Conservation (phyloP, 1,140 invertebrate genomes). For the Ganaspis sp. region DNA sequence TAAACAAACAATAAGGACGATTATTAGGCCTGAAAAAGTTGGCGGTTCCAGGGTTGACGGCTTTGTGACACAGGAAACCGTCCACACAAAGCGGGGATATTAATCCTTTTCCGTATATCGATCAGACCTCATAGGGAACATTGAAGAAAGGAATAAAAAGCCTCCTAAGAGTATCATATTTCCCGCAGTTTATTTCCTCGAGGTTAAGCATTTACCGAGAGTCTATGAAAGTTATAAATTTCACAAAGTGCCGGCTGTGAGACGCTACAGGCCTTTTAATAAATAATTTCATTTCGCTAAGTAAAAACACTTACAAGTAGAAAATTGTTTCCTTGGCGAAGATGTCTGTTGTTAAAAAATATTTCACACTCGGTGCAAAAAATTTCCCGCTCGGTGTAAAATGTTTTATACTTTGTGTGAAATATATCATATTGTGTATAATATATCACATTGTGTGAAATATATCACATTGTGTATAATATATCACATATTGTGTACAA, state of each 20-base stretch:
- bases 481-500: too few relatives aligned
- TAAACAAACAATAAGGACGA: conserved; percentile 31
- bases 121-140: neutral
- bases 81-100: neutral
- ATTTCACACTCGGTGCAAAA: neutral
- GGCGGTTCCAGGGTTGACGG: conserved; percentile 3
- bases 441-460: too few relatives aligned
- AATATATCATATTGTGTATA: too few relatives aligned
- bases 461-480: too few relatives aligned
- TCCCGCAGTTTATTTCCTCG: neutral
- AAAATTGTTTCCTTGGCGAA: neutral
- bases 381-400: too few relatives aligned
- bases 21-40: neutral
- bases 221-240: neutral
- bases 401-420: too few relatives aligned
- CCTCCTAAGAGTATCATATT: neutral
- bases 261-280: neutral
- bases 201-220: neutral
- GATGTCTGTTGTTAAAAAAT: neutral
- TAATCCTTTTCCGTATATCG: conserved; percentile 21
- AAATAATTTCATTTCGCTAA: neutral
- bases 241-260: neutral
- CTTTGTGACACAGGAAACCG: conserved; percentile 28
- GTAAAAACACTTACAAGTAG: neutral
- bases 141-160: neutral